Percentiles rank a stretch among this genome's conserved stretches.
Evolutionary conservation across 2,797 vertebrate species (phyloP).

Genomic region (Tadarida brasiliensis): DNA sequence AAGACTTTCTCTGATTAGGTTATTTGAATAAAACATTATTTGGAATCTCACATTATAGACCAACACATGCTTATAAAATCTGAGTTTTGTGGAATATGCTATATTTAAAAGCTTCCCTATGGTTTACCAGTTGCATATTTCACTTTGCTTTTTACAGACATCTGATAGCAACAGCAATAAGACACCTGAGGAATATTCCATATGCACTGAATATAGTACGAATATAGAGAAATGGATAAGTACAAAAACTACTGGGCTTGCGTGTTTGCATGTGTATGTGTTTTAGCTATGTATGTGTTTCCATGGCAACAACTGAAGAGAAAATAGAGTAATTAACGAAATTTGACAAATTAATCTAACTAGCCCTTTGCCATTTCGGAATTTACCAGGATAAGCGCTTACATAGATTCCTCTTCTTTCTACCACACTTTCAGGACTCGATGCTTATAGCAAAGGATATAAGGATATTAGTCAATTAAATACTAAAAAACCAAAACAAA

Average conservation of each 20-base stretch:
- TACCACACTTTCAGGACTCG: neutral
- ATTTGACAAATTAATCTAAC: conserved; percentile 51
- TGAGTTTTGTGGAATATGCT: conserved; percentile 52
- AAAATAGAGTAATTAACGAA: conserved; percentile 52
- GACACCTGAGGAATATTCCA: neutral
- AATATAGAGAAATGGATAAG: neutral
- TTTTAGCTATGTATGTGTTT: conserved; percentile 67
- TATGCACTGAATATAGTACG: neutral
- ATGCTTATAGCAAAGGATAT: neutral
- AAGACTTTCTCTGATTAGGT: conserved; percentile 59
- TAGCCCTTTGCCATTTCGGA: conserved; percentile 39
- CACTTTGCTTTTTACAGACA: neutral
- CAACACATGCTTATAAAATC: conserved; percentile 50
- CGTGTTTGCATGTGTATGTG: neutral
- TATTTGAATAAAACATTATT: conserved; percentile 73
- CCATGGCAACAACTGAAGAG: conserved; percentile 58
- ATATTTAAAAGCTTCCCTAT: conserved; percentile 4
- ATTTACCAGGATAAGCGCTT: neutral
- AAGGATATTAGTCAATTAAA: conserved; percentile 11
- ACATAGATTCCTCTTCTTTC: neutral
- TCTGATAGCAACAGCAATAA: neutral
- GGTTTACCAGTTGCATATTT: neutral
- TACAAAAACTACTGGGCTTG: neutral
- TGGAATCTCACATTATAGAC: conserved; percentile 9
- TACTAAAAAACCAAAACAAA: conserved; percentile 54